A percentile compares a stretch with the other conserved stretches of the same genome.
Evolutionary conservation across 2,888 invertebrate species (phyloP).

Genomic region (Catocala sponsa): DNA sequence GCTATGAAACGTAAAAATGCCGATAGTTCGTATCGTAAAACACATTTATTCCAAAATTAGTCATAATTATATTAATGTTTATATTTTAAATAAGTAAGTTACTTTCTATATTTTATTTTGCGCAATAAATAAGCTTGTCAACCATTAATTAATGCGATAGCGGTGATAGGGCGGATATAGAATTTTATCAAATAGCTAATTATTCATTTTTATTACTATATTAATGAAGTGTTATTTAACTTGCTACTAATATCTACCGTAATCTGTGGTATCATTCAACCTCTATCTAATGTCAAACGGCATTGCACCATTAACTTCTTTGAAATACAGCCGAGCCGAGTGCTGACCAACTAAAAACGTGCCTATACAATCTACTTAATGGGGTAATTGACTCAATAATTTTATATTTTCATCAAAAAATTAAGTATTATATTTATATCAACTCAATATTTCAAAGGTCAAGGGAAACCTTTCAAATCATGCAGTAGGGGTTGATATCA

Average conservation of each 20-base stretch:
- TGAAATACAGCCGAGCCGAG: conserved; percentile 2
- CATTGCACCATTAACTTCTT: conserved; percentile 10
- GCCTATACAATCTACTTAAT: not conserved
- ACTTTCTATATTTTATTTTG: not conserved
- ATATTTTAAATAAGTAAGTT: not conserved
- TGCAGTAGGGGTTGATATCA: no score
- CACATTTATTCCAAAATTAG: no score
- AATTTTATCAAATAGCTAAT: conserved; percentile 7
- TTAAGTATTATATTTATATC: no score
- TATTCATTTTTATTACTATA: conserved; percentile 16
- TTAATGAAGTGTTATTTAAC: conserved; percentile 9
- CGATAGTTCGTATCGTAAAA: no score
- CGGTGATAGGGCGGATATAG: no score
- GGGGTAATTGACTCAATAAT: not conserved
- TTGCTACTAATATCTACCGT: not conserved
- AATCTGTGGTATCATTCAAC: not conserved
- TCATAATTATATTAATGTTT: no score
- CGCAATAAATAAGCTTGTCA: not conserved
- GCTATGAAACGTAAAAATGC: no score
- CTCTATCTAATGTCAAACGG: conserved; percentile 17
- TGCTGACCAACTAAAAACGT: not conserved
- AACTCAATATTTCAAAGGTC: no score
- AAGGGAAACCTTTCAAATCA: no score
- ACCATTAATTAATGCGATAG: no score
- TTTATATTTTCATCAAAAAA: no score